Conservation (phyloP, 2,888 invertebrate genomes). For the Heliconius charithonia region DNA sequence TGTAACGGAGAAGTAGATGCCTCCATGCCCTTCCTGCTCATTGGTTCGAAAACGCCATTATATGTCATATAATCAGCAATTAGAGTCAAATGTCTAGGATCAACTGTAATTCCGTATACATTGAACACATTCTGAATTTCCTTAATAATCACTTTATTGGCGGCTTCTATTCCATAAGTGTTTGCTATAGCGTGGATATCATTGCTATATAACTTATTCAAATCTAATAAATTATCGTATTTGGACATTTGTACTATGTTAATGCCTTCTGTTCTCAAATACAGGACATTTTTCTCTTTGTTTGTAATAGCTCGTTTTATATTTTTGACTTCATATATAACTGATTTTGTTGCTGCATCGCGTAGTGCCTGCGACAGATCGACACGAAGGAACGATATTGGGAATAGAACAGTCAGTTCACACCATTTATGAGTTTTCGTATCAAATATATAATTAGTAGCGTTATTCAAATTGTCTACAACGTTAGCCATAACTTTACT, state of each 20-base stretch:
- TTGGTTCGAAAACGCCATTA: conserved; percentile 93
- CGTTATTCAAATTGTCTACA: conserved; percentile 68
- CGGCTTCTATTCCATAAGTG: conserved; percentile 98
- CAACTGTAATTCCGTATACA: conserved; percentile 98
- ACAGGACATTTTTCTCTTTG: conserved; percentile 84
- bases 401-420: conserved; percentile 89
- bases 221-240: conserved; percentile 89
- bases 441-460: conserved; percentile 90
- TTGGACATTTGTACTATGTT: conserved; percentile 96
- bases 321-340: conserved; percentile 90
- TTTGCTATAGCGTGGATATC: conserved; percentile 95
- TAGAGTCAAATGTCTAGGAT: conserved; percentile 95
- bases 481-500: conserved; percentile 71
- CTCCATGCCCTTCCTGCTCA: conserved; percentile 96
- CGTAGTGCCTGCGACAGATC: conserved; percentile 90
- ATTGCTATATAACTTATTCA: conserved; percentile 94
- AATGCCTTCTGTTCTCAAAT: conserved; percentile 97
- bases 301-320: conserved; percentile 94
- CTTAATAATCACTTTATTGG: conserved; percentile 93
- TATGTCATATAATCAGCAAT: conserved; percentile 99
- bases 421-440: conserved; percentile 92
- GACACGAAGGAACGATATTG: conserved; percentile 78
- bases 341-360: conserved; percentile 87
- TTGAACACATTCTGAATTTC: conserved; percentile 98
- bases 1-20: conserved; percentile 96